Evolutionary conservation across 2,113 vertebrate genomes (phyloP), one percentile per base, ranked within the genome.

Genomic region (Pipra filicauda): DNA sequence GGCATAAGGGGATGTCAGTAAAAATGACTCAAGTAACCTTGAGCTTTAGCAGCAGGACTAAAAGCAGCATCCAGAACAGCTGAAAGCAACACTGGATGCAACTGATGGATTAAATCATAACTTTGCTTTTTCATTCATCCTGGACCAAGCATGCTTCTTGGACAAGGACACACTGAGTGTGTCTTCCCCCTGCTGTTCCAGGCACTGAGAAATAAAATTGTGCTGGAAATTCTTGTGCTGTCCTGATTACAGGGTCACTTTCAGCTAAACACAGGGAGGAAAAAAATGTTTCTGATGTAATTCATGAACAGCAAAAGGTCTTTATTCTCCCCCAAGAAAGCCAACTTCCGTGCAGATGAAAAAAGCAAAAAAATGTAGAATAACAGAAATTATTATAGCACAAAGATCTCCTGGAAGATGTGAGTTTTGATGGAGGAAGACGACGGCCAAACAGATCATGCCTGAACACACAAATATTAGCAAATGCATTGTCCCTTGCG

Each of bases 81-180:
- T 46, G 8, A 73, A 67, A 55, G 21, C 13, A 55, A n/a, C 51
- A 33, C 8, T 15, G 19, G 28, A 27, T 57, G 52, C 8, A 51
- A 83, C 14, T 13, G 58, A 74, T 46, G 15, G 62, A 59, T 43
- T 14, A 62, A 94, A 57, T 12, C 6, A 51, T 41, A 86, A 13
- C 22, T 77, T 37, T 7, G 11, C 39, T 44, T 83, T 88, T 86
- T 71, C 43, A 37, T 7, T 86, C 33, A 58, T 58, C 43, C 39
- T 22, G 48, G 79, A 30, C 30, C 1, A 1, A 26, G 20, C 33
- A 62, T 15, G 11, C 18, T 69, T 83, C 75, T 64, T 0, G 0
- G 46, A 90, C 30, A 94, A 91, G 51, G 55, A 67, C 67, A 71
- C 12, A 65, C 26, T 12, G 11, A 22, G 11, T 22, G 4, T 33